Evolutionary conservation across 2,113 vertebrate genomes (phyloP).

Genomic region (Serilophus lunatus): DNA sequence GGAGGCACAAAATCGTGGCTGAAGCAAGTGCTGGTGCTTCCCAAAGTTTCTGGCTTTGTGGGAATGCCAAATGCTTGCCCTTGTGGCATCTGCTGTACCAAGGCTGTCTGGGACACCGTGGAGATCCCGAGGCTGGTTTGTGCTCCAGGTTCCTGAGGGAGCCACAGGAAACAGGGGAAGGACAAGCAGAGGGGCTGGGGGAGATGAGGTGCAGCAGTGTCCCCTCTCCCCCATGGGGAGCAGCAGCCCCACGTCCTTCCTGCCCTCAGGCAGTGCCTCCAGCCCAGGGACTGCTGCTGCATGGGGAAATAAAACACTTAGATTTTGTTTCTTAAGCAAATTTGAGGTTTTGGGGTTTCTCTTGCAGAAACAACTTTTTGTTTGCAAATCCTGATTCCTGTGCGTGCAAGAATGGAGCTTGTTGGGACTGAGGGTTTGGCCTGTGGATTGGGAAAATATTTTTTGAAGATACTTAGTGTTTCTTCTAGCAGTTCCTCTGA

Average conservation of each 20-base stretch:
- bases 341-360: conserved; percentile 63
- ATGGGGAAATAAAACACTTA: conserved; percentile 40
- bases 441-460: not conserved
- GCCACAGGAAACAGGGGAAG: not conserved
- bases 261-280: not conserved
- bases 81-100: accelerated
- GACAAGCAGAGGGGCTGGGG: not conserved
- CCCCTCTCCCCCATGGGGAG: not conserved
- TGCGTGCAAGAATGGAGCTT: not conserved
- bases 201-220: not conserved
- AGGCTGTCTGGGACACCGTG: not conserved
- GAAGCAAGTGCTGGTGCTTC: not conserved
- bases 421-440: not conserved
- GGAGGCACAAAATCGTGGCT: accelerated
- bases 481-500: not conserved
- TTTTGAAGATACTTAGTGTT: not conserved
- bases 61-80: accelerated
- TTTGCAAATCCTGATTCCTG: not conserved
- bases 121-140: not conserved
- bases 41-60: not conserved
- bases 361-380: conserved; percentile 41
- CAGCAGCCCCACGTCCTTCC: accelerated
- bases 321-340: conserved; percentile 53
- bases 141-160: not conserved
- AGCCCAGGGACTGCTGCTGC: not conserved